Evolutionary conservation across 2,797 vertebrate species (phyloP), one percentile per base, ranked within the genome.

Genomic region (Champsocephalus gunnari): DNA sequence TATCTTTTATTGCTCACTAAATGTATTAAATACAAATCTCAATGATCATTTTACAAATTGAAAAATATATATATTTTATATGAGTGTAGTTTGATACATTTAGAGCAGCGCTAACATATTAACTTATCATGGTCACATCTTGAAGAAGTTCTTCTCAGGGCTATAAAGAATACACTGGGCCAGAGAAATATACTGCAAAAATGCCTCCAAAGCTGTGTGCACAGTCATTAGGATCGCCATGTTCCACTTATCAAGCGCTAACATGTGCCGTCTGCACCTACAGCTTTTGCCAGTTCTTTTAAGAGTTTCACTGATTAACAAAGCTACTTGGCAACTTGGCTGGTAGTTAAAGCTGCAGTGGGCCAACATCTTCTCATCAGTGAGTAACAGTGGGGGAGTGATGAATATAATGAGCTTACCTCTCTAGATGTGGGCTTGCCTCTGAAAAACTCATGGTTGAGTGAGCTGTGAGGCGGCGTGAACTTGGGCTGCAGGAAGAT

Each of bases 391-490:
- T 65, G 43, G 16, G 11, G 14, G 24, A 77, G 3, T 50, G 43
- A 45, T n/a, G 14, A 49, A 34, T 3, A 7, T 21, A 17, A 53
- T 41, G 24, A 45, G 34, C 92, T 86, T 82, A 96, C 97, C 95
- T 99, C 96, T 92, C 98, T 94, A 3, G 98, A 99, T 0, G 98
- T 99, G 5, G 98, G 98, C 69, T 99, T 99, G 28, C 98, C 98
- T 3, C 97, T 94, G 94, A 99, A 99, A 92, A 99, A 99, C 91
- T 99, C 97, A 0, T 99, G 97, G 90, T 99, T 99, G 78, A 98
- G 95, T 13, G 98, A 99, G 93, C 96, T 99, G 93, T 97, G 98
- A 0, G 98, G 95, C 0, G 98, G 97, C 19, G 90, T 92, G 90
- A 99, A 98, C 63, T 96, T 96, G 0, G 98, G 96, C 93, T 99